phyloP scores from a whole-genome alignment of 2,888 invertebrate genomes.

The Homarus gammarus region DNA sequence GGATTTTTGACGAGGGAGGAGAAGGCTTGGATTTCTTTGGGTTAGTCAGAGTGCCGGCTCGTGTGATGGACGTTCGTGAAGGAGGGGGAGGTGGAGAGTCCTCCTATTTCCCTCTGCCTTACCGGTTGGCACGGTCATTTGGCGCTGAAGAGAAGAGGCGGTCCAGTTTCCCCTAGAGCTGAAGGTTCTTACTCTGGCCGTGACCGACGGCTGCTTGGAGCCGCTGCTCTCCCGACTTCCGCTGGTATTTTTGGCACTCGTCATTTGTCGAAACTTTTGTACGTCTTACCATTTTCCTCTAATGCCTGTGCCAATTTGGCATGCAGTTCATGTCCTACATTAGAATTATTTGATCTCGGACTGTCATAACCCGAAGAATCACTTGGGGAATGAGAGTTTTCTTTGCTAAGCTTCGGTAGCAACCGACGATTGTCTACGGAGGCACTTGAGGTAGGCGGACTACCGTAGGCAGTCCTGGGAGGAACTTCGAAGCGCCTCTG shows the following conservation, averaged over 20 bases:
- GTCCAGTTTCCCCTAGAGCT: constrained; percentile 32
- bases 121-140: constrained; percentile 62
- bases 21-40: constrained; percentile 40
- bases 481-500: constrained; percentile 71
- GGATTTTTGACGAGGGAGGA: constrained; percentile 53
- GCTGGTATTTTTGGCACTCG: constrained; percentile 1
- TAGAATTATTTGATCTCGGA: constrained; percentile 67
- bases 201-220: constrained; percentile 35
- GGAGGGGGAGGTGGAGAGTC: constrained; percentile 67
- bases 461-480: constrained; percentile 15
- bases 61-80: constrained; percentile 56
- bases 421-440: constrained; percentile 54
- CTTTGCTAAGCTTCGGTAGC: constrained; percentile 55
- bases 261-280: constrained; percentile 65
- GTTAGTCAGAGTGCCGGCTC: constrained; percentile 51
- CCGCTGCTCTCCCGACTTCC: constrained; percentile 25
- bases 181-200: constrained; percentile 57
- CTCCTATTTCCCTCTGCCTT: constrained; percentile 45
- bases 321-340: constrained; percentile 63
- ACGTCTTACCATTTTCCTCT: constrained; percentile 75
- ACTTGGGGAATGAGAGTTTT: constrained; percentile 64
- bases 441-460: constrained; percentile 20
- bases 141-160: constrained; percentile 54
- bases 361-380: constrained; percentile 71
- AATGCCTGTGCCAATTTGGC: constrained; percentile 71